These are phyloP conservation scores for Oncorhynchus nerka DNA, from an alignment of 2,113 vertebrate genomes.

Conservation along the genomic window DNA sequence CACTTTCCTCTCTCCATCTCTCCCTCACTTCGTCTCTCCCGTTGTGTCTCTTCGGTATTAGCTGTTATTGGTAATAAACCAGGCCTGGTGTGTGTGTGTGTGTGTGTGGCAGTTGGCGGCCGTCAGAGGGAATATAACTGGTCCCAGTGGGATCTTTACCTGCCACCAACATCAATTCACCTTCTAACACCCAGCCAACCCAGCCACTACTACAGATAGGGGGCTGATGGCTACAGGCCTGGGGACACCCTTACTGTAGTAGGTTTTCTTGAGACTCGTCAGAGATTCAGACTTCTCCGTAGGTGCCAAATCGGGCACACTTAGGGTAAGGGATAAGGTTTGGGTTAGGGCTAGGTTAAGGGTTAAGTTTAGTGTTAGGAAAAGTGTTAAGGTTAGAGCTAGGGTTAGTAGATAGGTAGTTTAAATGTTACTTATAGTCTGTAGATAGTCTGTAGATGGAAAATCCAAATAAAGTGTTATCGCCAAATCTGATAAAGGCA, in stretches of 20 bases:
- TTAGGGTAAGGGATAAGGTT: too few relatives aligned
- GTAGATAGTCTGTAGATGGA: too few relatives aligned
- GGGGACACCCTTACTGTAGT: not conserved
- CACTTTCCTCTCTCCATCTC: slow-evolving; percentile 24
- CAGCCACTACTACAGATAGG: slow-evolving; percentile 24
- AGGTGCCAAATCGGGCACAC: too few relatives aligned
- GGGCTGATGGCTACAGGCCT: slow-evolving; percentile 2
- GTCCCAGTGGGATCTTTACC: slow-evolving; percentile 38
- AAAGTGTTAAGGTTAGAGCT: too few relatives aligned
- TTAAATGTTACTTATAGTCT: too few relatives aligned
- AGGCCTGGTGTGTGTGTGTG: slow-evolving; percentile 30
- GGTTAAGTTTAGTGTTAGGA: too few relatives aligned
- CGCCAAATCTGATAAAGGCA: too few relatives aligned
- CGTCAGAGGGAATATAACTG: slow-evolving; percentile 51
- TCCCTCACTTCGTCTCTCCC: slow-evolving; percentile 43
- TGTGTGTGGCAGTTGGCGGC: not conserved
- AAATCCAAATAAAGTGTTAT: too few relatives aligned
- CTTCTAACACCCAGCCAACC: not conserved
- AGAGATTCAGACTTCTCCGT: not conserved
- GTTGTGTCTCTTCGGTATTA: slow-evolving; percentile 46
- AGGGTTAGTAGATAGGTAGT: too few relatives aligned
- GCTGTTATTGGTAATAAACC: slow-evolving; percentile 64
- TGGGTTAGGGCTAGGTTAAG: too few relatives aligned
- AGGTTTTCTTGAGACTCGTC: not conserved
- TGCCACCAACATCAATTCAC: slow-evolving; percentile 55